These are phyloP conservation scores for Hypotaenidia philippensis DNA, from an alignment of 2,797 vertebrate species.

Conservation along the genomic window DNA sequence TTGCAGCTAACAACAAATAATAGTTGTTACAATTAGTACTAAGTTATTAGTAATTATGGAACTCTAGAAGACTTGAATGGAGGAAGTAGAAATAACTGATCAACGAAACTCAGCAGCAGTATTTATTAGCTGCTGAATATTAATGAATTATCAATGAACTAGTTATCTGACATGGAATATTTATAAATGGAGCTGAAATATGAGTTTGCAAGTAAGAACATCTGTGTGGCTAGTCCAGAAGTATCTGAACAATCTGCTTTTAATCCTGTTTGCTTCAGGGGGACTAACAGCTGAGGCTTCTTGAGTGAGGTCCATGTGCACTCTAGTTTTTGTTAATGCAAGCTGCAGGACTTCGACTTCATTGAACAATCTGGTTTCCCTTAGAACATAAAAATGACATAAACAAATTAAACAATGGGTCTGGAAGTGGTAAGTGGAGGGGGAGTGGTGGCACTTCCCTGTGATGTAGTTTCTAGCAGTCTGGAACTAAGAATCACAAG, in stretches of 20 bases:
- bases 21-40: background rate
- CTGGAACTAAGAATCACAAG: background rate
- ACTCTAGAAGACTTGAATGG: background rate
- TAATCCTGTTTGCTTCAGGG: background rate
- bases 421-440: background rate
- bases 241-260: background rate
- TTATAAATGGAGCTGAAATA: background rate
- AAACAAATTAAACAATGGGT: background rate
- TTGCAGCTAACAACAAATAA: slow-evolving; percentile 8
- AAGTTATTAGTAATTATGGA: background rate
- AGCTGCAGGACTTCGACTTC: background rate
- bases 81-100: background rate
- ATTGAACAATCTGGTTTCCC: background rate
- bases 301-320: background rate
- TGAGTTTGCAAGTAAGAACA: background rate
- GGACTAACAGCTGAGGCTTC: background rate
- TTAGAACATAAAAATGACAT: background rate
- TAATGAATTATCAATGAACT: background rate
- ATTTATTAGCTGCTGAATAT: background rate
- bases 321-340: background rate
- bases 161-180: background rate
- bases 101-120: background rate
- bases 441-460: background rate
- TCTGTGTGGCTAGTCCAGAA: background rate
- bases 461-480: background rate